These are phyloP conservation scores for Copidosoma aretas DNA, from an alignment of 2,888 invertebrate species.

Conservation along the genomic window DNA sequence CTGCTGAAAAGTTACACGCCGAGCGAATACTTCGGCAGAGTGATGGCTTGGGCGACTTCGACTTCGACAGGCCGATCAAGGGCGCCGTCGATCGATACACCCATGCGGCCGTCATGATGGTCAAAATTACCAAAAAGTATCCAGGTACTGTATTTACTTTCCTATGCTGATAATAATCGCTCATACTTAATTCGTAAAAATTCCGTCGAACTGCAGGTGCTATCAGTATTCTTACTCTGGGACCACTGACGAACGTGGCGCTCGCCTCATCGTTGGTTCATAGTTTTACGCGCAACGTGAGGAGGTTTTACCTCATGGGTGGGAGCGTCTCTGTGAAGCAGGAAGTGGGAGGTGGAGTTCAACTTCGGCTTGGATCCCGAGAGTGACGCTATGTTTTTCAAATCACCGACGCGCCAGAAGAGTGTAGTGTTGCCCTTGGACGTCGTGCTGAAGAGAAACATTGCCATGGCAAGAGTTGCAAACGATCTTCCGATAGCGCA, in stretches of 20 bases:
- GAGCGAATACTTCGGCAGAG: constrained; percentile 57
- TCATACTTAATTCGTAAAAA: no score
- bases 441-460: constrained; percentile 9
- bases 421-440: neutral
- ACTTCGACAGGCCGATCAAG: constrained; percentile 56
- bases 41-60: constrained; percentile 66
- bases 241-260: constrained; percentile 68
- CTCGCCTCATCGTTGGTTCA: constrained; percentile 62
- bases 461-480: neutral
- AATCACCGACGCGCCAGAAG: constrained; percentile 45
- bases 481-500: neutral
- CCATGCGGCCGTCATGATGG: constrained; percentile 61
- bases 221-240: constrained; percentile 60
- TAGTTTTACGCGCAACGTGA: constrained; percentile 51
- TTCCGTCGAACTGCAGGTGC: constrained; percentile 49
- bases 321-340: constrained; percentile 51
- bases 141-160: no score
- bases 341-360: constrained; percentile 65
- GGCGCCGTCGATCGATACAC: constrained; percentile 53
- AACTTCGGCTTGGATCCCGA: constrained; percentile 70
- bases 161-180: no score
- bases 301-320: constrained; percentile 57
- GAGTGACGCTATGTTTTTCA: constrained; percentile 66
- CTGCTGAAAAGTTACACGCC: constrained; percentile 50
- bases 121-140: constrained; percentile 57